Evolutionary conservation across 1,140 invertebrate genomes (phyloP).

Genomic region (Pseudomyrmex flavicornis): DNA sequence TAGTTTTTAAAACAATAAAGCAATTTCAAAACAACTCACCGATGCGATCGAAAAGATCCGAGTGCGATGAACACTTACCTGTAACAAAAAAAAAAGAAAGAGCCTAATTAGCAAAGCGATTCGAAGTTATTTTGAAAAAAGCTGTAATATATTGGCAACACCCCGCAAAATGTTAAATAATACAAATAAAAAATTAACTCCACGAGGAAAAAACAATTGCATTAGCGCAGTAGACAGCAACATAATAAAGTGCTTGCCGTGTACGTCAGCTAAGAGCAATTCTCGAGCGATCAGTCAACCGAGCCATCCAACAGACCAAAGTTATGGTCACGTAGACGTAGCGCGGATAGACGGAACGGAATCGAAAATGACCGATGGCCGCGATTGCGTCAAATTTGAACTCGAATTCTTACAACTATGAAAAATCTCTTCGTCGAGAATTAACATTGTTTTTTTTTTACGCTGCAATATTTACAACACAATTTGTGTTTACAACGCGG

Average conservation of each 20-base stretch:
- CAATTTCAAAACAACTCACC: constrained; percentile 10
- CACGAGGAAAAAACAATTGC: not conserved
- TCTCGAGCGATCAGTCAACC: constrained; percentile 35
- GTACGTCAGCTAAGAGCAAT: constrained; percentile 28
- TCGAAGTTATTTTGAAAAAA: no score
- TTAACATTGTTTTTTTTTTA: no score
- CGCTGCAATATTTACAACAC: no score
- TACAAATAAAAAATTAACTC: no score
- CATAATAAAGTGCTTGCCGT: constrained; percentile 31
- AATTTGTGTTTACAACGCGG: not conserved
- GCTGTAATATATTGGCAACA: no score
- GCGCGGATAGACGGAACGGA: constrained; percentile 1
- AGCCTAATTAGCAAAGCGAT: not conserved
- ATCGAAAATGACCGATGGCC: constrained; percentile 37
- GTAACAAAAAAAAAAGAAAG: not conserved
- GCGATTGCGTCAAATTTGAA: not conserved
- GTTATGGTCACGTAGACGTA: constrained; percentile 31
- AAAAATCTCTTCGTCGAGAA: not conserved
- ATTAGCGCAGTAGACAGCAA: constrained; percentile 10
- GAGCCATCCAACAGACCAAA: constrained; percentile 17
- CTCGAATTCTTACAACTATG: constrained; percentile 25
- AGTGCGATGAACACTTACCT: constrained; percentile 37
- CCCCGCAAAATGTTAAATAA: no score
- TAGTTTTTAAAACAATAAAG: no score
- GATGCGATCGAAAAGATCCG: not conserved